A percentile compares a stretch with the other conserved stretches of the same genome.
phyloP scores from a whole-genome alignment of 2,888 invertebrate genomes.

The Ariolimax columbianus region DNA sequence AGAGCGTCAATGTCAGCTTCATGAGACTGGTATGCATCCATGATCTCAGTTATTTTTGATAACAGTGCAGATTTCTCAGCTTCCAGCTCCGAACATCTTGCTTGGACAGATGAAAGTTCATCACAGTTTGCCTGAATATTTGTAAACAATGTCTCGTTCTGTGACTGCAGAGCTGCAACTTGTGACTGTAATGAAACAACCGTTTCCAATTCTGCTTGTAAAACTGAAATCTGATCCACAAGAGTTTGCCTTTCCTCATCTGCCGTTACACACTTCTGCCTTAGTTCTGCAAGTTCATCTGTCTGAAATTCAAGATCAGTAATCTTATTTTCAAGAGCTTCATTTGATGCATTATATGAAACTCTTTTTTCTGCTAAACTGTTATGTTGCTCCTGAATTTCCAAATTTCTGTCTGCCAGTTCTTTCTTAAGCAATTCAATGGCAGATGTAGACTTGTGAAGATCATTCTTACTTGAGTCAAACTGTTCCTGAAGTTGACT shows the following conservation, averaged over 20 bases:
- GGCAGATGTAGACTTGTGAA: neutral
- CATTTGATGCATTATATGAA: neutral
- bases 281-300: conserved; percentile 54
- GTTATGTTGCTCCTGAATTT: conserved; percentile 20
- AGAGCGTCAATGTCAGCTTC: neutral
- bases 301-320: conserved; percentile 37
- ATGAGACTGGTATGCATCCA: neutral
- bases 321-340: neutral
- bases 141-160: conserved; percentile 18
- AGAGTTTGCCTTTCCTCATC: conserved; percentile 56
- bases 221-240: conserved; percentile 18
- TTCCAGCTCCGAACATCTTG: conserved; percentile 25
- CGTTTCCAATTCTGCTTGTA: conserved; percentile 35
- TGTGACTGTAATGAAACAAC: conserved; percentile 34
- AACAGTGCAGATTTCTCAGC: conserved; percentile 18
- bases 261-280: conserved; percentile 52
- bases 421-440: conserved; percentile 38
- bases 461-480: conserved; percentile 17
- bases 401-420: neutral
- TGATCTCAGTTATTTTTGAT: neutral
- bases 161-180: conserved; percentile 5
- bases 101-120: neutral
- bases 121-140: neutral
- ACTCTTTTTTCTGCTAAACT: conserved; percentile 22
- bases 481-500: conserved; percentile 19